Conservation (phyloP, 2,797 vertebrate species). For the Gymnoscopelus microlampas region DNA sequence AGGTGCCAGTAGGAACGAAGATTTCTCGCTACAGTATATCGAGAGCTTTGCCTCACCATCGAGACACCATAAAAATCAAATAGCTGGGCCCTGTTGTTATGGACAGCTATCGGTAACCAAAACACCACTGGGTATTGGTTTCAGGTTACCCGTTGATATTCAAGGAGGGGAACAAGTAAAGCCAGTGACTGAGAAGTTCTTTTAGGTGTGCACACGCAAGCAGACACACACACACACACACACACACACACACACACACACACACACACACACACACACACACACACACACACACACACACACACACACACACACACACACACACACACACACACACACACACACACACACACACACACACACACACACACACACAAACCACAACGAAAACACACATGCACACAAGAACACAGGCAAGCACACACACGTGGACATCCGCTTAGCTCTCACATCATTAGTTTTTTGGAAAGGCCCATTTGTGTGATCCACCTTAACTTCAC, state of each 20-base stretch:
- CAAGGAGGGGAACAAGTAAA: slow-evolving; percentile 46
- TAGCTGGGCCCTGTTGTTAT: slow-evolving; percentile 30
- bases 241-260: slow-evolving; percentile 14
- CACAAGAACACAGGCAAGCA: neutral
- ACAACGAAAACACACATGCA: neutral
- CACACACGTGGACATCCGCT: slow-evolving; percentile 30
- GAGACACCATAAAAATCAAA: slow-evolving; percentile 24
- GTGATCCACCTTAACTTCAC: slow-evolving; percentile 25
- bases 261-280: slow-evolving; percentile 31
- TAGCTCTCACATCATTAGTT: slow-evolving; percentile 27
- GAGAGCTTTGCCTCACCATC: too few relatives aligned
- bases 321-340: slow-evolving; percentile 2
- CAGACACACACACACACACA: neutral
- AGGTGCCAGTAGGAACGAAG: too few relatives aligned
- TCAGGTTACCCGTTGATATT: slow-evolving; percentile 70
- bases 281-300: slow-evolving; percentile 31
- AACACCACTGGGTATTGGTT: slow-evolving; percentile 49
- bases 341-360: neutral
- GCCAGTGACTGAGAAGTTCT: slow-evolving; percentile 66
- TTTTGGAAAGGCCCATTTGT: slow-evolving; percentile 18
- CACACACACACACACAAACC: slow-evolving; percentile 34
- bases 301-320: neutral
- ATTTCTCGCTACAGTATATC: too few relatives aligned
- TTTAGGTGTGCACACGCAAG: slow-evolving; percentile 22
- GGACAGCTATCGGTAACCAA: slow-evolving; percentile 2